Percentiles rank a stretch among this genome's conserved stretches.
Evolutionary conservation across 2,888 invertebrate genomes (phyloP).

Genomic region (Aphelenchoides bicaudatus): DNA sequence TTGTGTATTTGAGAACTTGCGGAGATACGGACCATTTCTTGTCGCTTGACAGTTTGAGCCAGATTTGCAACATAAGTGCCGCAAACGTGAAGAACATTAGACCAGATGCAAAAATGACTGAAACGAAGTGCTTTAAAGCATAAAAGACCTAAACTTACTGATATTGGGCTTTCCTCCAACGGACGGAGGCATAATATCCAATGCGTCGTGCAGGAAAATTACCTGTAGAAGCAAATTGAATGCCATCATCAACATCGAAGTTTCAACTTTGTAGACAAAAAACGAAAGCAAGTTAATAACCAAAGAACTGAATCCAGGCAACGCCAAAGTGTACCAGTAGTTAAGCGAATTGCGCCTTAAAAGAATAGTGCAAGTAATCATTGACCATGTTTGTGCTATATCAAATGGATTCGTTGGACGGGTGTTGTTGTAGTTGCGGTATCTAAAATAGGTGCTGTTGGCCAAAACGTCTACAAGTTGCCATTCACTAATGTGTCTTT

Average conservation of each 20-base stretch:
- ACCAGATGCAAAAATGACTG: conserved; percentile 21
- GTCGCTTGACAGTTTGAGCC: not conserved
- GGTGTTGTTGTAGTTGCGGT: conserved; percentile 18
- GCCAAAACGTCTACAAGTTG: conserved; percentile 37
- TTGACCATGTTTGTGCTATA: conserved; percentile 26
- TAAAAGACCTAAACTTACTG: conserved; percentile 23
- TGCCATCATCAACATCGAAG: conserved; percentile 35
- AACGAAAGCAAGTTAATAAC: conserved; percentile 37
- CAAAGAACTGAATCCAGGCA: conserved; percentile 27
- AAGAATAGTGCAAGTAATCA: conserved; percentile 29
- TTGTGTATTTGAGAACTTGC: not conserved
- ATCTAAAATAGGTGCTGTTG: conserved; percentile 39
- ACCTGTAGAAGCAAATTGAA: conserved; percentile 42
- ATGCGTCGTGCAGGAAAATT: conserved; percentile 44
- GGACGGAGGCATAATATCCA: conserved; percentile 38
- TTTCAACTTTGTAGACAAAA: conserved; percentile 27
- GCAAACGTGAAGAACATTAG: conserved; percentile 26
- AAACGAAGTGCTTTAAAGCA: conserved; percentile 3
- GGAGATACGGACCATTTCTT: not conserved
- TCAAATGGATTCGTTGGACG: conserved; percentile 6
- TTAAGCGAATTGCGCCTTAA: conserved; percentile 28
- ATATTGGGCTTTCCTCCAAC: conserved; percentile 33
- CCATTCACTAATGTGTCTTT: conserved; percentile 48
- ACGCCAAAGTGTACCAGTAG: conserved; percentile 31
- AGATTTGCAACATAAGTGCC: conserved; percentile 26